Conservation (phyloP, 2,113 vertebrate genomes). For the Heteronetta atricapilla region DNA sequence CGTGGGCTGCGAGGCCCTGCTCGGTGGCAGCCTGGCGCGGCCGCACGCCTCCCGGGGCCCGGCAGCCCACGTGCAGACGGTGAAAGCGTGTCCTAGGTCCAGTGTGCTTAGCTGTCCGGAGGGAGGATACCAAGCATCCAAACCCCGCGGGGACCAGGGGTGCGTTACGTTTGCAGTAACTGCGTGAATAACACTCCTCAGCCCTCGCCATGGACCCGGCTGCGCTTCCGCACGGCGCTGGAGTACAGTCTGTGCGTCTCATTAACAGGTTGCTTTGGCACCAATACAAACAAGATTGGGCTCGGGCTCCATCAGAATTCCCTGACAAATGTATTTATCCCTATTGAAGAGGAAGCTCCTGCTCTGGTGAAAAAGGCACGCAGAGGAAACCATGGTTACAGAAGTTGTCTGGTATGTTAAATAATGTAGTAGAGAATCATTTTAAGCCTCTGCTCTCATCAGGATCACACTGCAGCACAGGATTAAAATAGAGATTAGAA, state of each 20-base stretch:
- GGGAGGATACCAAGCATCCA: accelerated
- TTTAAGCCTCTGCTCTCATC: not conserved
- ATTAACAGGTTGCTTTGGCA: not conserved
- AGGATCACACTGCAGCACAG: not conserved
- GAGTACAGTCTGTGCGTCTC: not conserved
- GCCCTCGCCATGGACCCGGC: not conserved
- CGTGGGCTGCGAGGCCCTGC: too few relatives aligned
- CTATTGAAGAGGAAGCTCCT: not conserved
- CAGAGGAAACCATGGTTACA: slow-evolving; percentile 33
- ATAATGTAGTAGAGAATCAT: not conserved
- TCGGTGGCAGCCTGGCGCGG: too few relatives aligned
- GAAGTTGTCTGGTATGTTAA: not conserved
- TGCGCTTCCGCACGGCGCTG: not conserved
- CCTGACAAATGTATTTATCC: not conserved
- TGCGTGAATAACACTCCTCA: not conserved
- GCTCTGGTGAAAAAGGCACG: not conserved
- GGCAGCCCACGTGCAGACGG: too few relatives aligned
- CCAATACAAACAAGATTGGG: not conserved
- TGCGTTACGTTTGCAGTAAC: not conserved
- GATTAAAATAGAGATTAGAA: not conserved
- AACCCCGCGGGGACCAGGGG: not conserved
- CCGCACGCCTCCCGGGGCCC: too few relatives aligned
- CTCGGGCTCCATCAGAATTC: not conserved
- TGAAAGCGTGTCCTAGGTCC: not conserved
- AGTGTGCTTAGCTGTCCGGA: not conserved